Evolutionary conservation across 2,888 invertebrate genomes (phyloP), one percentile per base, ranked within the genome.

Genomic region (Nasonovia ribisnigri): DNA sequence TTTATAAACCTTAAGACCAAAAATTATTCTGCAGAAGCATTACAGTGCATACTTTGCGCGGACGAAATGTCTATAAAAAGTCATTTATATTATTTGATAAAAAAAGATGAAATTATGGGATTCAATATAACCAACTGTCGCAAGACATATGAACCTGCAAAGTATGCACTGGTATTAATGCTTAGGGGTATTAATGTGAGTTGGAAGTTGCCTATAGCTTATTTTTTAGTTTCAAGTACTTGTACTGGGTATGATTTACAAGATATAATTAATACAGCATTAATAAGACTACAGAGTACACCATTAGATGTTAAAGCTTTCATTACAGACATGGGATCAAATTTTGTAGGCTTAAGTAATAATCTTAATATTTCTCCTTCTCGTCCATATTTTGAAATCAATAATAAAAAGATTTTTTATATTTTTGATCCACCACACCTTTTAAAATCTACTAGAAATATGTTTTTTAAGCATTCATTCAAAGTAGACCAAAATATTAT

Each of bases 201-300:
- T n/a, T 91, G 91, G 84, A 91, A 91, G 48, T 48, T 46, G 51
- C 91, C 51, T 36, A 36, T 84, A 48, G 91, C 84, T 2, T 91
- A 91, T n/a, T 91, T 26, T 51, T 91, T 91, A 36, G 4, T 84
- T 29, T 51, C 77, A 24, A 51, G 36, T 51, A n/a, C 46, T 29
- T 77, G 48, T 51, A 77, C 84, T 13, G 84, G 77, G 8, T 91
- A 67, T 51, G 84, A 84, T n/a, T 26, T 91, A 51, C n/a, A 77
- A 48, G 51, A 91, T 8, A 86, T 86, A 29, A 91, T 91, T 77
- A 48, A 84, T 42, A 26, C 51, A 29, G 84, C 43, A 36, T 20
- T 77, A 36, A 48, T 91, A 13, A 91, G 29, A 84, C 29, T 84
- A 48, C 48, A 67, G 84, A 77, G 46, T 91, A 67, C 46, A 77